These are phyloP conservation scores for Drosophila orena DNA, from an alignment of 1,140 invertebrate genomes.

Conservation along the genomic window DNA sequence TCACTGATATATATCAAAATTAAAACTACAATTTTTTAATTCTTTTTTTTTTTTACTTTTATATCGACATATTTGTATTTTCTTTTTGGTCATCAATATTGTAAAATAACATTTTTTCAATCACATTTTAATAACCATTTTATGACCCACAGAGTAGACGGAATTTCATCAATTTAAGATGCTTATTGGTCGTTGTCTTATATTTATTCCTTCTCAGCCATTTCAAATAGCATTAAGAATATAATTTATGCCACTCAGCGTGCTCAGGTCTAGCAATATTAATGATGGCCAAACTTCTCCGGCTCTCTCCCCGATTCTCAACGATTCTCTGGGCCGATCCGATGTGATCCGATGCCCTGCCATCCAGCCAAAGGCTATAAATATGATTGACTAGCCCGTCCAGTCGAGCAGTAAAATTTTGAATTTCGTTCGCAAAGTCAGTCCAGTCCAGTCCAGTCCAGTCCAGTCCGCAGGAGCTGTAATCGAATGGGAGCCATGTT, in stretches of 20 bases:
- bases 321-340: conserved; percentile 21
- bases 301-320: conserved; percentile 47
- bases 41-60: not conserved
- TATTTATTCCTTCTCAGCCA: conserved; percentile 53
- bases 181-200: conserved; percentile 24
- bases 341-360: not conserved
- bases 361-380: conserved; percentile 66
- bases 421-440: conserved; percentile 36
- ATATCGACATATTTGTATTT: too few relatives aligned
- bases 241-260: conserved; percentile 75
- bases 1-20: too few relatives aligned
- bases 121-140: conserved; percentile 18
- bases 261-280: conserved; percentile 63
- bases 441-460: too few relatives aligned
- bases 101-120: not conserved
- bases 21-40: too few relatives aligned
- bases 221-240: conserved; percentile 76
- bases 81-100: not conserved
- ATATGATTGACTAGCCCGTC: conserved; percentile 69
- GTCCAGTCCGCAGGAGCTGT: conserved; percentile 4
- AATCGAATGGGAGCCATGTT: conserved; percentile 45
- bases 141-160: conserved; percentile 44
- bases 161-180: conserved; percentile 20
- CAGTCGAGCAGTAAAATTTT: conserved; percentile 66
- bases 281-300: conserved; percentile 48